A percentile compares a stretch with the other conserved stretches of the same genome.
Conservation (phyloP, 2,113 vertebrate species). For the Recurvirostra avosetta region DNA sequence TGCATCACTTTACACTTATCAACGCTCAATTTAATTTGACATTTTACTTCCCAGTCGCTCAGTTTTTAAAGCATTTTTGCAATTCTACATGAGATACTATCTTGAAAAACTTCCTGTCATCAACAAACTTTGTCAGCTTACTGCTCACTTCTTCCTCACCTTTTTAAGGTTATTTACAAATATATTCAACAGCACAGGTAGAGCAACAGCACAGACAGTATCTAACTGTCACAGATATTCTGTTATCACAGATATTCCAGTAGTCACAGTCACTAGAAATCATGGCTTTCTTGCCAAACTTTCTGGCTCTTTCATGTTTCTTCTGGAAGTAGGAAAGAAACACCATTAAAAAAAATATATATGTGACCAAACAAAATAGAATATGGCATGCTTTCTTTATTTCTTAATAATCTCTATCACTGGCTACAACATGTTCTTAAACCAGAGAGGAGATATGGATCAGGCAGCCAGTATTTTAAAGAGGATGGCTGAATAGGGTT, state of each 20-base stretch:
- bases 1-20: not conserved
- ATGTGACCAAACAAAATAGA: not conserved
- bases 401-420: not conserved
- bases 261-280: not conserved
- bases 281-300: not conserved
- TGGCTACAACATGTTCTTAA: not conserved
- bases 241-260: not conserved
- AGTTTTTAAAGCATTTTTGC: not conserved
- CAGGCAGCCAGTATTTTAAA: not conserved
- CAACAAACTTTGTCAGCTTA: not conserved
- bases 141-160: not conserved
- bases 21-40: not conserved
- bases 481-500: not conserved
- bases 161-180: not conserved
- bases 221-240: not conserved
- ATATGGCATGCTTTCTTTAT: not conserved
- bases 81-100: not conserved
- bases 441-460: not conserved
- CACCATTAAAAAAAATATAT: not conserved
- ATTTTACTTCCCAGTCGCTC: not conserved
- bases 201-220: not conserved
- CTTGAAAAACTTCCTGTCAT: not conserved
- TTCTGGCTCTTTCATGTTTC: not conserved
- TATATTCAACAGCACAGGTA: not conserved
- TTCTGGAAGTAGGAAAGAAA: not conserved